Evolutionary conservation across 1,140 invertebrate species (phyloP).

Genomic region (Daktulosphaira vitifoliae): DNA sequence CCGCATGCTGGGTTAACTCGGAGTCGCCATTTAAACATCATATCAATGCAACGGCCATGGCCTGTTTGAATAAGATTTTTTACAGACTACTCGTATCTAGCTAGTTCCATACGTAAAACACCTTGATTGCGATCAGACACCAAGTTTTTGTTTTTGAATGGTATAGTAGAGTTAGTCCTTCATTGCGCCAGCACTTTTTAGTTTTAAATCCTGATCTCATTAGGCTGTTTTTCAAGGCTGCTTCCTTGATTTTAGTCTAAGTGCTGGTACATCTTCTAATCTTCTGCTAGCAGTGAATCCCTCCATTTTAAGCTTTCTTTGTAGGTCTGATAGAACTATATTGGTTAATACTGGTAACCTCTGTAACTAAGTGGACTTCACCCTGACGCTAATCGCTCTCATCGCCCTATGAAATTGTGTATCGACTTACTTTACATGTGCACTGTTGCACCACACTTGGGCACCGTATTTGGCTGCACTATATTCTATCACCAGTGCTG

Average conservation of each 20-base stretch:
- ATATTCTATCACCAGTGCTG: neutral
- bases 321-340: conserved; percentile 5
- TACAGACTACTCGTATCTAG: neutral
- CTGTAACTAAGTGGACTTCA: conserved; percentile 2
- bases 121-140: conserved; percentile 3
- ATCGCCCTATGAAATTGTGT: neutral
- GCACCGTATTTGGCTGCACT: conserved; percentile 16
- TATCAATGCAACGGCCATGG: neutral
- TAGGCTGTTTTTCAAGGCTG: neutral
- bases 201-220: conserved; percentile 3
- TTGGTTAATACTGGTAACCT: conserved; percentile 10
- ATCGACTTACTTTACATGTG: conserved; percentile 12
- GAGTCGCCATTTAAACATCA: neutral
- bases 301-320: neutral
- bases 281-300: neutral
- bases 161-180: conserved; percentile 6
- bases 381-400: conserved; percentile 6
- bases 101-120: neutral
- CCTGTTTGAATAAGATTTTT: neutral
- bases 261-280: neutral
- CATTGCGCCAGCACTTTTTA: conserved; percentile 1
- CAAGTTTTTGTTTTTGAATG: neutral
- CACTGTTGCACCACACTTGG: neutral
- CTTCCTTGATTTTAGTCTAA: conserved; percentile 7
- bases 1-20: neutral